Evolutionary conservation across 2,888 invertebrate species (phyloP), one percentile per base, ranked within the genome.

Genomic region (Cheilosia variabilis): DNA sequence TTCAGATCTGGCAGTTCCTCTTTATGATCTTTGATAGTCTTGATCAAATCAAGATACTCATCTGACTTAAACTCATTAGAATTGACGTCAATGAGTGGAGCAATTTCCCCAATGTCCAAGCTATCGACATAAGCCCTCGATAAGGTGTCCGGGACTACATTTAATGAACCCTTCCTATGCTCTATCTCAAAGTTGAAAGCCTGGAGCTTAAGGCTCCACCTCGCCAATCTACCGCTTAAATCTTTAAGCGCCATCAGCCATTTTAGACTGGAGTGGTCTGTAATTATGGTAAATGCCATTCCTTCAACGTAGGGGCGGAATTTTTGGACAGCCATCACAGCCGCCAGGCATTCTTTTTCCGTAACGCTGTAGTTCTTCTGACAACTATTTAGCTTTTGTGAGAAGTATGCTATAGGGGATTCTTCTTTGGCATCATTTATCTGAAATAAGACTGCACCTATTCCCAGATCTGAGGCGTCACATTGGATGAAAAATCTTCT

Each of bases 141-240:
- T 15, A 62, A 22, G 0, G 34, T 27, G 19, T 71, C 62, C 10
- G 57, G 62, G 0, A 63, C 60, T 4, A 77, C 31, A 19, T 60
- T 69, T 13, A 58, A 19, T 1, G 82, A 81, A 0, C 89, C 89
- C 57, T 87, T 89, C n/a, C 90, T 78, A 68, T 90, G 89, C 7
- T 84, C 79, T 3, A 87, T 82, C 0, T 55, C 17, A 66, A 71
- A 31, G 86, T 78, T 78, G 63, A 65, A 90, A 81, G 50, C 81
- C 57, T 87, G 87, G 2, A 87, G 22, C 31, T 78, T 65, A 3
- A 87, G 19, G 1, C 80, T 75, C 87, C 87, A 90, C 4, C 89
- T 31, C 2, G 89, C 89, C 31, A 90, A 62, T 45, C 88, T 69
- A 3, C 89, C 89, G 22, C 78, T 75, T 2, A 89, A 87, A 24